Evolutionary conservation across 1,140 invertebrate genomes (phyloP), one percentile per base, ranked within the genome.

Genomic region (Fopius arisanus): DNA sequence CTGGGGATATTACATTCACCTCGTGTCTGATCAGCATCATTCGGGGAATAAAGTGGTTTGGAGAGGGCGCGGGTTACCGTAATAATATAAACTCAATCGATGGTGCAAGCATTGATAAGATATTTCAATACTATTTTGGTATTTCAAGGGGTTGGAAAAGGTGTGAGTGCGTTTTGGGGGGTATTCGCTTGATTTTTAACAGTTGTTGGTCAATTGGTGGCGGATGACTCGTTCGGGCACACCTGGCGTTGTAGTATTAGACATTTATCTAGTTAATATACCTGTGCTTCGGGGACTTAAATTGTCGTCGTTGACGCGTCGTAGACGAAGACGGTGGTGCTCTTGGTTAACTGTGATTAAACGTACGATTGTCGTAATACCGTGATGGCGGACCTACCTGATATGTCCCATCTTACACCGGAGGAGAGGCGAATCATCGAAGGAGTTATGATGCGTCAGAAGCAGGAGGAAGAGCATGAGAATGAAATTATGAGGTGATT

Each of bases 371-470:
- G 12, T 23, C 14, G 67, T 66, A 23, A 54, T 70, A 70, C 73
- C 78, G 88, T 88, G 86, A 94, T 94, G 93, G 93, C 92, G 87
- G 92, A 94, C 87, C 92, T 96, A 92, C 97, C 97, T 79, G 97
- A 99, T 91, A 92, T 99, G 82, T 98, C 96, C 84, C 97, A 99
- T 90, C 93, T 99, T 83, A 99, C 96, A 80, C 94, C 96, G 81
- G 97, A 99, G 88, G 98, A 99, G 90, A 92, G 97, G 86, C 93
- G 94, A 89, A 98, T 99, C 90, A 99, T 99, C 88, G 96, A 98
- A 89, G 93, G 93, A 82, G 98, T 99, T 79, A 95, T 99, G 89
- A 92, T 96, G 90, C 90, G 98, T 77, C 97, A 99, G 88, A 94
- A 95, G 87, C 95, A 97, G 86, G 98, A 99, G 90, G 98, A 99